phyloP scores from a whole-genome alignment of 2,888 invertebrate genomes.

The Hypomecis punctinalis region DNA sequence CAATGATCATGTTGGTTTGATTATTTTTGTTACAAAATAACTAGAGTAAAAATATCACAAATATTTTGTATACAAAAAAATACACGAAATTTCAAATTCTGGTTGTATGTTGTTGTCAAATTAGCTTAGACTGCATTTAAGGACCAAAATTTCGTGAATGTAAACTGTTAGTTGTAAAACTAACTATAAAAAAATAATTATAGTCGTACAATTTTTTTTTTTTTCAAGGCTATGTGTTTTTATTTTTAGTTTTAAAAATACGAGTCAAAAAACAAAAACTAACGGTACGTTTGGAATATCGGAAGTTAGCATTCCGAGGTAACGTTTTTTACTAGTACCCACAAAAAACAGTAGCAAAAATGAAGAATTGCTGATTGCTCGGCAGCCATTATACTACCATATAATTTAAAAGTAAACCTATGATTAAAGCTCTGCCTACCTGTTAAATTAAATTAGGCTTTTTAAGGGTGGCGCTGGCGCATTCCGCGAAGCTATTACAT shows the following conservation, averaged over 20 bases:
- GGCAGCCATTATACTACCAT: slow-evolving; percentile 77
- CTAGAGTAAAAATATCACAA: no score
- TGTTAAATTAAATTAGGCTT: slow-evolving; percentile 85
- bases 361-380: slow-evolving; percentile 83
- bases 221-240: no score
- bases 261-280: not conserved
- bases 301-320: slow-evolving; percentile 57
- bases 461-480: slow-evolving; percentile 77
- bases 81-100: not conserved
- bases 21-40: no score
- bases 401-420: slow-evolving; percentile 81
- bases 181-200: no score
- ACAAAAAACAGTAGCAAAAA: slow-evolving; percentile 80
- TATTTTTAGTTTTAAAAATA: no score
- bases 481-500: slow-evolving; percentile 64
- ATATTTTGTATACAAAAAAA: not conserved
- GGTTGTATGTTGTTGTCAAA: no score
- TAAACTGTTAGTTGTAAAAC: no score
- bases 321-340: slow-evolving; percentile 58
- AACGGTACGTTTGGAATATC: slow-evolving; percentile 35
- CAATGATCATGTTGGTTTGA: no score
- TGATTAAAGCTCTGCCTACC: slow-evolving; percentile 84
- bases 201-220: no score
- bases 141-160: no score
- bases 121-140: no score